Percentiles rank a stretch among this genome's conserved stretches.
Conservation (phyloP, 2,113 vertebrate genomes). For the Ceratotherium simum region DNA sequence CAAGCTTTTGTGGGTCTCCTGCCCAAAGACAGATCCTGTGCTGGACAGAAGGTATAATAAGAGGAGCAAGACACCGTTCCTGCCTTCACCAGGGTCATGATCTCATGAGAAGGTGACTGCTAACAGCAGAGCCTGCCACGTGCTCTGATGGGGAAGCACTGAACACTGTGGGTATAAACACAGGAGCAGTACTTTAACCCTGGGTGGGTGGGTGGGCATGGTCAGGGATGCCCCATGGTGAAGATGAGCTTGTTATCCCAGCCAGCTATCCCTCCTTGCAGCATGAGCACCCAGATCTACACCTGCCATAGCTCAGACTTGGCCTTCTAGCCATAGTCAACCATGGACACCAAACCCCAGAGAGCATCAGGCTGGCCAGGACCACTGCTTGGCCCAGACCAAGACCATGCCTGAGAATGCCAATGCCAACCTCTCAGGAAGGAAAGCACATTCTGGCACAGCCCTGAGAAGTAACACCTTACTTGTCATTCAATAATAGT, state of each 20-base stretch:
- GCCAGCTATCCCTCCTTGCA: background rate
- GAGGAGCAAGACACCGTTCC: background rate
- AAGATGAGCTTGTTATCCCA: background rate
- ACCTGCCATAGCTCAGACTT: background rate
- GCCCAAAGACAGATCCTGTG: background rate
- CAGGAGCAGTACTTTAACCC: background rate
- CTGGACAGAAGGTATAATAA: background rate
- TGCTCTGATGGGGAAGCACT: background rate
- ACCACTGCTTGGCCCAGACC: background rate
- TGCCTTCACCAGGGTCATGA: background rate
- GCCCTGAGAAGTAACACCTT: background rate
- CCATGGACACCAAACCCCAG: background rate
- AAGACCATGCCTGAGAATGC: background rate
- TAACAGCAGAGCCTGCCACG: background rate
- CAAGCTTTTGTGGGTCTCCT: background rate
- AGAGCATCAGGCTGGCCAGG: background rate
- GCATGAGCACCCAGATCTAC: background rate
- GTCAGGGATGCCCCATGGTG: background rate
- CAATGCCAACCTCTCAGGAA: background rate
- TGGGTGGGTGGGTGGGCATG: too few relatives aligned
- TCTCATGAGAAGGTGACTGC: background rate
- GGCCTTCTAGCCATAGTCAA: background rate
- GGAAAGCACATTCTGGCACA: background rate
- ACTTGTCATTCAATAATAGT: rapidly evolving
- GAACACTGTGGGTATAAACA: background rate